Evolutionary conservation across 2,113 vertebrate species (phyloP), one percentile per base, ranked within the genome.

Genomic region (Austrofundulus limnaeus): DNA sequence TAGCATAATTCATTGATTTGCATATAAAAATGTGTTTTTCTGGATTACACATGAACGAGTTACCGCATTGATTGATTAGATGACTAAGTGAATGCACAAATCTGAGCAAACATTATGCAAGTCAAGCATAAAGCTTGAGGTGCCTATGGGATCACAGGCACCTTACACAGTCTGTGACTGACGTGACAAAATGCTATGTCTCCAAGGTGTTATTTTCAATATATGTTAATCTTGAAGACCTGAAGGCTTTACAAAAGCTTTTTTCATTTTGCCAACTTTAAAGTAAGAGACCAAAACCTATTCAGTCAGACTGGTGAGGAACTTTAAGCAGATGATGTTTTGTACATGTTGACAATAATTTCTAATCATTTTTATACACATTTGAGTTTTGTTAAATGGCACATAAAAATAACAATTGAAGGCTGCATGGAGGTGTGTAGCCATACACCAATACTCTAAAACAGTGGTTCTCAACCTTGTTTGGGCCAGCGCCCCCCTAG

Each of bases 141-240:
- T 51, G 46, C 76, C 63, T 60, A 34, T 66, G 63, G 65, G 58
- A 79, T 63, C 56, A 37, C 31, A 34, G 39, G 39, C 55, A 68
- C 43, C 52, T 75, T 39, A 68, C 43, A 61, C 23, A 65, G 49
- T 25, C 39, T 42, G 16, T 17, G 31, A 66, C 43, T 63, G 61
- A 66, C 50, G 77, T 37, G n/a, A 47, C 42, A 59, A 46, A 46
- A 46, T 11, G n/a, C 9, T 46, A 45, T 10, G 43, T 46, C 43
- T 46, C 43, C 7, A 42, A 63, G 41, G 46, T 28, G 53, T 67
- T 47, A 46, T 46, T 52, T 61, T 61, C 37, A 57, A 16, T 70
- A 61, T 63, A 46, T 37, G 24, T 16, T 38, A 25, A 34, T 62
- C 37, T 56, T 8, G 61, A 46, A 60, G 23, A 67, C 37, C 19